These are phyloP conservation scores for Polypedilum pembai DNA, from an alignment of 1,140 invertebrate genomes.

Conservation along the genomic window DNA sequence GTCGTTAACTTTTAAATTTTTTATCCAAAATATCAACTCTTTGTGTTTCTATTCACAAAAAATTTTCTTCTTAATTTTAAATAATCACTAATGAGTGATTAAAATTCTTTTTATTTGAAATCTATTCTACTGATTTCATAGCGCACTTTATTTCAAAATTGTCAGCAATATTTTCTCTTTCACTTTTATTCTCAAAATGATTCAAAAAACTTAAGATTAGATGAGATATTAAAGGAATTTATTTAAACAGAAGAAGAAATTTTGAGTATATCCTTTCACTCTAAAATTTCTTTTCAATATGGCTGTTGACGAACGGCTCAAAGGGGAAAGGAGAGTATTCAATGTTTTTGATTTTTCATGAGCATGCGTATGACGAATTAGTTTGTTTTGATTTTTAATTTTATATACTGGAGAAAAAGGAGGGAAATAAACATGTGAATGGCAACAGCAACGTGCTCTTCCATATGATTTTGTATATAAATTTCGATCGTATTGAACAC, in stretches of 20 bases:
- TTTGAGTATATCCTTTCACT: neutral
- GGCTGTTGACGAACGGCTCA: neutral
- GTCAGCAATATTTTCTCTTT: neutral
- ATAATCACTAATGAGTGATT: neutral
- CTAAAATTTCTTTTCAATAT: conserved; percentile 21
- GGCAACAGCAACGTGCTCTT: neutral
- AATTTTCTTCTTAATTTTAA: neutral
- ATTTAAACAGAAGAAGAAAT: neutral
- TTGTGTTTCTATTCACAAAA: neutral
- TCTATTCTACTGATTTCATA: neutral
- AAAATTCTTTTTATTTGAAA: neutral
- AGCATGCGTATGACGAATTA: conserved; percentile 16
- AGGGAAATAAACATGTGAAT: neutral
- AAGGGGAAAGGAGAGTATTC: neutral
- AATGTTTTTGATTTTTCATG: neutral
- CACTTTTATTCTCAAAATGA: neutral
- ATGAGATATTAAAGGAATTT: neutral
- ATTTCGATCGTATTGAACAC: neutral
- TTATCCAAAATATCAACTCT: neutral
- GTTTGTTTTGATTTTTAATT: conserved; percentile 6
- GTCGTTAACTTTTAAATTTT: neutral
- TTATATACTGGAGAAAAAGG: conserved; percentile 14
- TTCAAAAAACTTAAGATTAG: neutral
- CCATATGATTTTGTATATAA: neutral
- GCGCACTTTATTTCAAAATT: neutral